Evolutionary conservation across 2,888 invertebrate genomes (phyloP).

Genomic region (Tillus elongatus): DNA sequence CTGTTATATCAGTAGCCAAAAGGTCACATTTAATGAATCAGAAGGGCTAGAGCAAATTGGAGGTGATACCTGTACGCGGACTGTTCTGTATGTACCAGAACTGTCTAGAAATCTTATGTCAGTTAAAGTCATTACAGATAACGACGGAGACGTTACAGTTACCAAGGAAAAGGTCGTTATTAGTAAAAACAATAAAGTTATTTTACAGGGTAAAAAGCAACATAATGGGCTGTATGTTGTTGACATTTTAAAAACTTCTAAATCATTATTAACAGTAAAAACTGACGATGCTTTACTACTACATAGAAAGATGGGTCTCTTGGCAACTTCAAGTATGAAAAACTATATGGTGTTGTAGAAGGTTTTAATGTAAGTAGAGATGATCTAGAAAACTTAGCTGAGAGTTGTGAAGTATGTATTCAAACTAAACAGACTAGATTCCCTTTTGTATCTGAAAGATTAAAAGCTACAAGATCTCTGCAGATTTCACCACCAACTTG

Average conservation of each 20-base stretch:
- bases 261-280: too few species aligned
- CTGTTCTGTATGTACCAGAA: constrained; percentile 6
- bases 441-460: not conserved
- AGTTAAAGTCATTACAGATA: constrained; percentile 4
- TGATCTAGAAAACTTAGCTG: not conserved
- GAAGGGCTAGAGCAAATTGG: constrained; percentile 5
- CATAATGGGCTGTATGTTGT: constrained; percentile 8
- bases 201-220: constrained; percentile 5
- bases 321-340: constrained; percentile 11
- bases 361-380: not conserved
- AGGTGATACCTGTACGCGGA: constrained; percentile 2
- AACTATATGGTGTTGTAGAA: constrained; percentile 7
- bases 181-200: not conserved
- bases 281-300: not conserved
- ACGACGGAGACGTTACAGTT: not conserved
- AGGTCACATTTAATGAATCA: not conserved
- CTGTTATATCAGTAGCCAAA: constrained; percentile 6
- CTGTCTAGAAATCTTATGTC: constrained; percentile 8
- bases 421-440: not conserved
- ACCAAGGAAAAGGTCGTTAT: constrained; percentile 2
- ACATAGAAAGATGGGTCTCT: constrained; percentile 15
- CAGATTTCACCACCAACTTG: too few species aligned
- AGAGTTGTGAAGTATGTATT: not conserved
- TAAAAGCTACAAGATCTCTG: not conserved
- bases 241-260: too few species aligned